Base-by-base conservation (phyloP, 1,140 invertebrate species). In the Carposina sasakii region DNA sequence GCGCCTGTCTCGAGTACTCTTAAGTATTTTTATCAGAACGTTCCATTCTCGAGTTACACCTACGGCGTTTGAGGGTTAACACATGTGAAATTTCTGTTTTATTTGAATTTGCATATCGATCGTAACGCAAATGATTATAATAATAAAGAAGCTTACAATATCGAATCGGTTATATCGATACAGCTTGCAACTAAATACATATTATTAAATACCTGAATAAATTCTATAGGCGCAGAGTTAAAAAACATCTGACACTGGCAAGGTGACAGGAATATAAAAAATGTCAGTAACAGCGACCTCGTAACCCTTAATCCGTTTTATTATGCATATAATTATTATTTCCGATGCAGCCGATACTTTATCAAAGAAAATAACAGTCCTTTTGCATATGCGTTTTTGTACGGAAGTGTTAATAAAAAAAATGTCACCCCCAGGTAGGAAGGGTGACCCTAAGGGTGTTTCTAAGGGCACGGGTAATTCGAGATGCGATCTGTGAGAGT, bases 311-410 rank as follows among this genome's bases (percentile, higher is more conserved):
- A 83, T 83, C 79, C 76, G 67, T 63, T 77, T 71, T 67, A 76
- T 83, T 78, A 83, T 81, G 79, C 79, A 83, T 83, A 81, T 83
- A 79, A 83, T 83, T 83, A 82, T 82, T 82, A 81, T 83, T 83
- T 83, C 76, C 77, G 75, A 77, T n/a, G n/a, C n/a, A n/a, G n/a
- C n/a, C n/a, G n/a, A n/a, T 71, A 65, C 65, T 50, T 47, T 73
- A 76, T 81, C 74, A 78, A 83, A 81, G 79, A 75, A 79, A 74
- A 71, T 77, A 78, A 76, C 67, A 72, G 58, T 69, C 65, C 64
- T 75, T 79, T 81, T 79, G 77, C 74, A 79, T 81, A 74, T 74
- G 73, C 67, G 57, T 71, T 67, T 67, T 67, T 74, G 75, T n/a
- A 71, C 72, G 76, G 76, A 81, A 83, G 77, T 81, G 76, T 83